Conservation (phyloP, 2,113 vertebrate species). For the Mystacornis crossleyi region DNA sequence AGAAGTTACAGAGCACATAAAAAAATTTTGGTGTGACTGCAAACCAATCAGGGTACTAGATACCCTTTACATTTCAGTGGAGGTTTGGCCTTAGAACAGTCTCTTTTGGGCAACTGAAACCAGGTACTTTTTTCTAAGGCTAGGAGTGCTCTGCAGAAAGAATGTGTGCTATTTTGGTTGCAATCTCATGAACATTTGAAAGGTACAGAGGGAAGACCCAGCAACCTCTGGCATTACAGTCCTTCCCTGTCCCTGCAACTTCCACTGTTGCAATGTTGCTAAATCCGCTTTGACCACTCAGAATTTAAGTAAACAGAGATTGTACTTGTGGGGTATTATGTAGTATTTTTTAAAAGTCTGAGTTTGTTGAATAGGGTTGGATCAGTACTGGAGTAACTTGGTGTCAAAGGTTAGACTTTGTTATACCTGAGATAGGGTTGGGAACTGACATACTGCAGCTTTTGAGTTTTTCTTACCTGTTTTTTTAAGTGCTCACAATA, state of each 20-base stretch:
- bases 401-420: background rate
- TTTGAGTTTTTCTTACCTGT: background rate
- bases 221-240: background rate
- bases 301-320: slow-evolving; percentile 6
- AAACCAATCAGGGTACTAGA: background rate
- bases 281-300: background rate
- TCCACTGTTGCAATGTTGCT: background rate
- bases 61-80: background rate
- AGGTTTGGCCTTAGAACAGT: background rate
- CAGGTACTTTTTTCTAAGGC: background rate
- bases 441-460: background rate
- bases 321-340: background rate
- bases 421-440: background rate
- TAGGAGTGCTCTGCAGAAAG: background rate
- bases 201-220: background rate
- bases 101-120: background rate
- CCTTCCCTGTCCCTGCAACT: background rate
- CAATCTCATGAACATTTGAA: background rate
- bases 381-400: background rate
- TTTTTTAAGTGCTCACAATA: background rate
- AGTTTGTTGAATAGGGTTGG: background rate
- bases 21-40: background rate
- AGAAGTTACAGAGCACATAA: background rate
- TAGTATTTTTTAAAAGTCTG: background rate
- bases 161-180: background rate